phyloP scores from a whole-genome alignment of 2,113 vertebrate genomes.

The Pseudorhombus dupliciocellatus region DNA sequence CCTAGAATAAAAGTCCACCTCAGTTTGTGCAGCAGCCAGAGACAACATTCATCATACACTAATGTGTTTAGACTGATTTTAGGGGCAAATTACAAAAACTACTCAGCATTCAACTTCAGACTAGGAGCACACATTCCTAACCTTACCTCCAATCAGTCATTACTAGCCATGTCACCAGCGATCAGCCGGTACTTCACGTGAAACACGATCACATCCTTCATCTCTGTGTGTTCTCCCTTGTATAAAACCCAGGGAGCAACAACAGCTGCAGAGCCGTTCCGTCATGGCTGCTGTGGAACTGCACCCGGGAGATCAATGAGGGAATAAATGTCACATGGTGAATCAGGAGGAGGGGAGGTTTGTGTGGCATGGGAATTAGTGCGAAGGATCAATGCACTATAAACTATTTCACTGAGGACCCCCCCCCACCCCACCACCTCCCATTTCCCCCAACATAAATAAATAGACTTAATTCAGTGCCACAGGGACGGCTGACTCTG shows the following conservation, averaged over 20 bases:
- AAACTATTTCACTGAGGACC: conserved; percentile 54
- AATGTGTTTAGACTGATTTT: not conserved
- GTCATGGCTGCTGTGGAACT: conserved; percentile 27
- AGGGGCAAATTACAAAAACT: not conserved
- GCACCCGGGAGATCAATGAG: conserved; percentile 61
- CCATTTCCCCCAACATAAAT: conserved; percentile 36
- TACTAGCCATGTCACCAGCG: not conserved
- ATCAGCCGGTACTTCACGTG: conserved; percentile 18
- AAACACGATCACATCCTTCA: conserved; percentile 16
- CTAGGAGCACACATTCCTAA: conserved; percentile 2
- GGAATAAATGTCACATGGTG: conserved; percentile 22
- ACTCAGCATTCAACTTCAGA: not conserved
- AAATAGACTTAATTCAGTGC: conserved; percentile 63
- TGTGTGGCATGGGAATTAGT: conserved; percentile 57
- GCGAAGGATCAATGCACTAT: conserved; percentile 58
- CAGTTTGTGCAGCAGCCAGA: conserved; percentile 16
- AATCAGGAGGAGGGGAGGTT: conserved; percentile 27
- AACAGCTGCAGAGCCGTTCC: conserved; percentile 1
- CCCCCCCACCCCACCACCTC: not conserved
- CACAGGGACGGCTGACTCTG: conserved; percentile 41
- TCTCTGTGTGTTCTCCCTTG: not conserved
- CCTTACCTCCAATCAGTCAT: conserved; percentile 26
- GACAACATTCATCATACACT: conserved; percentile 16
- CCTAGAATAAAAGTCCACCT: conserved; percentile 8
- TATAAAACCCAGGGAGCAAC: conserved; percentile 3